Base-by-base conservation (phyloP, 2,113 vertebrate species). In the Petrocephalus microphthalmus region DNA sequence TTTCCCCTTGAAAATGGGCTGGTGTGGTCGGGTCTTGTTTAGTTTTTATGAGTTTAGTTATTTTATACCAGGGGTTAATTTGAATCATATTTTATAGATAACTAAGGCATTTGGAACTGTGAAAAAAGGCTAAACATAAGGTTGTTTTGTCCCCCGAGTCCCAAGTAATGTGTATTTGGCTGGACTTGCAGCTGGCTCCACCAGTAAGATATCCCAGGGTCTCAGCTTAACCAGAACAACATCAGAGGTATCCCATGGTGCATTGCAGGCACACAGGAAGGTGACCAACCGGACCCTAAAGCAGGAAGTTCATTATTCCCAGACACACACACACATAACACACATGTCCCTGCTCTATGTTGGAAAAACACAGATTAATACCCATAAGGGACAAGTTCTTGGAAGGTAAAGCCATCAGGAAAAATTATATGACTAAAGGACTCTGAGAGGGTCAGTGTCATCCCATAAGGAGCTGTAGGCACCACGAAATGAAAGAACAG, bases 41-140 rank as follows among this genome's bases (percentile, higher is more conserved):
- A 17, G 53, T 87, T 29, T 81, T 88, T 90, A 71, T 88, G 0
- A 90, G 52, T 88, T 51, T 89, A 87, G 85, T 74, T 81, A 82
- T 84, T 89, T 87, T 84, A 89, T 87, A 89, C 84, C 33, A 87
- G 85, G 67, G 7, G 60, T 20, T 49, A 49, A 53, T 78, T 86
- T 56, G 71, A 19, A 85, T 60, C 60, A 78, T 83, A 87, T 47
- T 84, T 42, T 82, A 25, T 83, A 45, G 74, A 81, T 74, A 89
- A 84, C 84, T 53, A 51, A 74, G n/a, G 71, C 51, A 64, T 87
- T 51, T 25, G 53, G 71, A 83, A 49, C 88, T 25, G 64, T 83
- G 54, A 89, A 82, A 82, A 47, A 86, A 49, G 2, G 60, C 7
- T 64, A 64, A 53, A 19, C 17, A 6, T 78, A 17, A 54, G 49